Evolutionary conservation across 2,888 invertebrate species (phyloP), one percentile per base, ranked within the genome.

Genomic region (Glyphotaelius pellucidus): DNA sequence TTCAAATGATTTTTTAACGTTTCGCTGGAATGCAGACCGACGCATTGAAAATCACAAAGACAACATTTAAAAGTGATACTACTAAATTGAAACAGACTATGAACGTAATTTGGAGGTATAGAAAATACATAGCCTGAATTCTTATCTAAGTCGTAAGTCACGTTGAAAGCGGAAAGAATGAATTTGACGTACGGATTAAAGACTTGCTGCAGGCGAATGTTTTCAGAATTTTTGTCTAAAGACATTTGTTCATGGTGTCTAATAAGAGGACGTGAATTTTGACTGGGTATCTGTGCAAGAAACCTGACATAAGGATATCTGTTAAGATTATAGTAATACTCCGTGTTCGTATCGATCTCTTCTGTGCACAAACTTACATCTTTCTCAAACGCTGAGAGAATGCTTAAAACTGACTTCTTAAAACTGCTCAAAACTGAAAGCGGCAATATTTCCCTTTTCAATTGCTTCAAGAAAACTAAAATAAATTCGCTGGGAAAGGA

Each of bases 301-400:
- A 85, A 90, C 25, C 90, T 67, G 19, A 86, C 38, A 19, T 90
- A 90, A 35, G 90, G 90, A 35, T 85, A 90, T 30, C 42, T 67
- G 67, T 25, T 35, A 30, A 79, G 83, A 38, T 52, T 35, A 14
- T 14, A 35, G 67, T 85, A 90, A 79, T 90, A 90, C 30, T 90
- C 90, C 0, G 79, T 90, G 31, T 90, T 90, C 14, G 31, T 47
- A 19, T 90, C 86, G 19, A 90, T 90, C 42, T 90, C 90, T 32
- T 90, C n/a, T 5, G 38, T 79, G 32, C 86, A 90, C 52, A 81
- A 15, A 25, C 79, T 67, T 5, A 85, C 25, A 31, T 90, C 90
- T 12, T 80, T 42, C 52, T 83, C 52, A 35, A 90, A 83, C 47
- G 84, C 90, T 85, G 84, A 42, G 31, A 90, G 38, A 31, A 90